A percentile compares a stretch with the other conserved stretches of the same genome.
These are phyloP conservation scores for Notarius quadriscutis DNA, from an alignment of 2,113 vertebrate species.

Conservation along the genomic window DNA sequence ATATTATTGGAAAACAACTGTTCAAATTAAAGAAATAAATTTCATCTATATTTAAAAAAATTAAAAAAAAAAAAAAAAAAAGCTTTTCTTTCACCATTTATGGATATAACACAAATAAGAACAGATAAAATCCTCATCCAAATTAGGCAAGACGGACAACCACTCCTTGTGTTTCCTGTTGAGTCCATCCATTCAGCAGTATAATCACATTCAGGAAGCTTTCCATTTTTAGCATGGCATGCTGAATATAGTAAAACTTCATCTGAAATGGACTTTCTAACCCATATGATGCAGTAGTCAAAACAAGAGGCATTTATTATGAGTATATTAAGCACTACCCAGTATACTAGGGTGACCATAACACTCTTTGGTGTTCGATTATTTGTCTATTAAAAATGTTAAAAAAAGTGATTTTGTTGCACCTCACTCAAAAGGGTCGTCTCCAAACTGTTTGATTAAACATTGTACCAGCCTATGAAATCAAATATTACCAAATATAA, in stretches of 20 bases:
- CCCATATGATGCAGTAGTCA: conserved; percentile 35
- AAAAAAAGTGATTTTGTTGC: conserved; percentile 76
- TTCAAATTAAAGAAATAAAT: conserved; percentile 15
- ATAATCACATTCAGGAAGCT: conserved; percentile 26
- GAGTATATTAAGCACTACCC: conserved; percentile 63
- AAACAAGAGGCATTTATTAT: conserved; percentile 37
- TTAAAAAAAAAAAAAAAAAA: background rate
- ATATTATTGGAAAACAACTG: background rate
- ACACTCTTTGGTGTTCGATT: conserved; percentile 93
- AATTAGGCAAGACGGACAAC: conserved; percentile 7
- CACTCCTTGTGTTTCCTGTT: conserved; percentile 9
- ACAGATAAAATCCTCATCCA: conserved; percentile 5
- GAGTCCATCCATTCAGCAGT: conserved; percentile 3
- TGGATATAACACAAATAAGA: background rate
- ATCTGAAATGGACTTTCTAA: background rate
- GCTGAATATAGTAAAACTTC: background rate
- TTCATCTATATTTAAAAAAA: background rate
- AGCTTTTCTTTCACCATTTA: background rate
- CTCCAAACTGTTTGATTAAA: conserved; percentile 32
- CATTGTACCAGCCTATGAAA: background rate
- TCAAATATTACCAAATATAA: background rate
- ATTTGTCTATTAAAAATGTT: conserved; percentile 79
- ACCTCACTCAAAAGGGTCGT: conserved; percentile 68
- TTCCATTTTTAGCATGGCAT: background rate
- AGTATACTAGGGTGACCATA: conserved; percentile 81